Conservation (phyloP, 2,797 vertebrate species). For the Mus minutoides region DNA sequence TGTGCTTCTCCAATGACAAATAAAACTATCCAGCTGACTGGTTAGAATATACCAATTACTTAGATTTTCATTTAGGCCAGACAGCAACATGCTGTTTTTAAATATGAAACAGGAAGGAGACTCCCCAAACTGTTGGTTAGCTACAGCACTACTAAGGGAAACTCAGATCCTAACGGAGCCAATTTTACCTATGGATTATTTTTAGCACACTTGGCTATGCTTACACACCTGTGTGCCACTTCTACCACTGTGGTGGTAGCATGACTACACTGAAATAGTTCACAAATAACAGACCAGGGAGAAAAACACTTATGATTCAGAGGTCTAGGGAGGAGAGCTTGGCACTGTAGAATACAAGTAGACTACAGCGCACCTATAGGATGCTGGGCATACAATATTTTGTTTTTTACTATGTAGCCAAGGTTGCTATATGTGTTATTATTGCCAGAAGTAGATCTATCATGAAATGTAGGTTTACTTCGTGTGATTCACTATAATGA, state of each 20-base stretch:
- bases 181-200: no score
- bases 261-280: not conserved
- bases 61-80: not conserved
- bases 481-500: not conserved
- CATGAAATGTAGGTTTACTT: not conserved
- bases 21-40: not conserved
- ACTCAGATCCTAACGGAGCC: fast-evolving
- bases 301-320: not conserved
- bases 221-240: not conserved
- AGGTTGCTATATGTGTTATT: not conserved
- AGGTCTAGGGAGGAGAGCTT: not conserved
- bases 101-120: not conserved
- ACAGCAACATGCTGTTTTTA: not conserved
- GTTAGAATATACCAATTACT: not conserved
- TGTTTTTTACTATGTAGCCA: not conserved
- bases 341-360: not conserved
- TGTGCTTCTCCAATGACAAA: not conserved
- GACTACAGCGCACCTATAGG: not conserved
- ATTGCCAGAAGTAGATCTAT: not conserved
- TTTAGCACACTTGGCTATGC: not conserved
- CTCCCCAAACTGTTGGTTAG: not conserved
- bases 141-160: not conserved
- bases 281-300: not conserved
- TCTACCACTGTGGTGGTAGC: no score
- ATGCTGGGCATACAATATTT: not conserved